Base-by-base conservation (phyloP, 1,140 invertebrate genomes). In the Drosophila arizonae region DNA sequence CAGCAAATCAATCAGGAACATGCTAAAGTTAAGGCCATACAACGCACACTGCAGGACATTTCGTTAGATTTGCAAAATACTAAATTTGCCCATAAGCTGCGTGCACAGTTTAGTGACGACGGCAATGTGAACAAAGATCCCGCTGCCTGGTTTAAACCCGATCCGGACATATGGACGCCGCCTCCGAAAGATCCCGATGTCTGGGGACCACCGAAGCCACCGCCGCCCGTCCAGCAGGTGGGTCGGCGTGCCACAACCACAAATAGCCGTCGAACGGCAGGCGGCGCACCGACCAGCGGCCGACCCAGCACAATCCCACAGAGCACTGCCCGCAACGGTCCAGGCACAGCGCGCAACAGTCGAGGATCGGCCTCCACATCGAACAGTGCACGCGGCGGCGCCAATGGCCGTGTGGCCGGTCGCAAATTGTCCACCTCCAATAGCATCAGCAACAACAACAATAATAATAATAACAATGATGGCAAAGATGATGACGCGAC, bases 1-100 rank as follows among this genome's bases (percentile, higher is more conserved):
- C 96, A 97, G 81, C 95, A 97, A 92, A 96, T 99, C 81, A 95
- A 94, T 28, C 93, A 95, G 54, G 98, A 99, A 92, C 98, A 97
- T 92, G 96, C 98, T 88, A 95, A 97, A 91, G 95, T 99, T 1
- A 98, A 98, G 92, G 95, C 95, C 52, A 94, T 96, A 30, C 95
- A 94, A 72, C 94, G 93, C 63, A 95, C 95, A 9, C 92, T 98
- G 63, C 93, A 82, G 58, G 91, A 92, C 39, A 92, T 92, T 54
- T 91, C 91, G 13, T 64, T 92, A 36, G 91, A 92, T 76, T 76
- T 92, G 61, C 90, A 92, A 55, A 85, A 57, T 46, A 84, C 80
- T 17, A 87, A 82, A 55, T 90, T 90, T 52, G 77, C 85, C 30
- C 78, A 81, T 28, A 90, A 88, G 48, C 70, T 91, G 48, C 81